Evolutionary conservation across 1,140 invertebrate species (phyloP).

Genomic region (Heliconius congener): DNA sequence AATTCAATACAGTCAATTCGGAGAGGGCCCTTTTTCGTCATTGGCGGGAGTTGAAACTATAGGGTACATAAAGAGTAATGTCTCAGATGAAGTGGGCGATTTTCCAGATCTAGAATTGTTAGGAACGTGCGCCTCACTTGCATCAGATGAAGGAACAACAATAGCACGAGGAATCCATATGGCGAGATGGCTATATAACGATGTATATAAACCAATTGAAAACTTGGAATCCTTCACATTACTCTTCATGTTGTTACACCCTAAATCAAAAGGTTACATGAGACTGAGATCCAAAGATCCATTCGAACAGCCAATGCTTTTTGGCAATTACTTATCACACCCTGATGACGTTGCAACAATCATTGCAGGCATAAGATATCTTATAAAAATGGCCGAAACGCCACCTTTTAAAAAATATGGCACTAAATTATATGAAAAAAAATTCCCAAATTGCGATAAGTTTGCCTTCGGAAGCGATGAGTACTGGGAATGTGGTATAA

Average conservation of each 20-base stretch:
- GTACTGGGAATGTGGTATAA: slow-evolving; percentile 89
- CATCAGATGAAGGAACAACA: slow-evolving; percentile 85
- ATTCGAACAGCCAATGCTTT: slow-evolving; percentile 86
- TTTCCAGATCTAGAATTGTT: slow-evolving; percentile 85
- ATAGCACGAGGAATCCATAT: slow-evolving; percentile 82
- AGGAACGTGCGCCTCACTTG: slow-evolving; percentile 77
- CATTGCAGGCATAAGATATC: slow-evolving; percentile 85
- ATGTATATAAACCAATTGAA: slow-evolving; percentile 82
- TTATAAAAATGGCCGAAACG: slow-evolving; percentile 83
- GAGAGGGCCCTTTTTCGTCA: slow-evolving; percentile 80
- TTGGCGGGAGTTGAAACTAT: slow-evolving; percentile 85
- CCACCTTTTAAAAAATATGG: slow-evolving; percentile 83
- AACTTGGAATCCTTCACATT: slow-evolving; percentile 85
- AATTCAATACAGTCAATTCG: slow-evolving; percentile 75
- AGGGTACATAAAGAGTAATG: slow-evolving; percentile 84
- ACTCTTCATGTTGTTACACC: slow-evolving; percentile 87
- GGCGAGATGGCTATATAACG: slow-evolving; percentile 82
- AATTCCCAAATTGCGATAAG: slow-evolving; percentile 83
- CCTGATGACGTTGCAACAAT: slow-evolving; percentile 85
- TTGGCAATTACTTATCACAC: slow-evolving; percentile 88
- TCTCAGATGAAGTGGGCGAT: slow-evolving; percentile 78
- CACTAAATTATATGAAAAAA: slow-evolving; percentile 80
- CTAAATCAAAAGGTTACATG: slow-evolving; percentile 87
- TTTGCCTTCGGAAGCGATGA: slow-evolving; percentile 82
- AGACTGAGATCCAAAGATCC: slow-evolving; percentile 87